A percentile compares a stretch with the other conserved stretches of the same genome.
phyloP scores from a whole-genome alignment of 2,113 vertebrate species.

The Trochalopteron elliotii region DNA sequence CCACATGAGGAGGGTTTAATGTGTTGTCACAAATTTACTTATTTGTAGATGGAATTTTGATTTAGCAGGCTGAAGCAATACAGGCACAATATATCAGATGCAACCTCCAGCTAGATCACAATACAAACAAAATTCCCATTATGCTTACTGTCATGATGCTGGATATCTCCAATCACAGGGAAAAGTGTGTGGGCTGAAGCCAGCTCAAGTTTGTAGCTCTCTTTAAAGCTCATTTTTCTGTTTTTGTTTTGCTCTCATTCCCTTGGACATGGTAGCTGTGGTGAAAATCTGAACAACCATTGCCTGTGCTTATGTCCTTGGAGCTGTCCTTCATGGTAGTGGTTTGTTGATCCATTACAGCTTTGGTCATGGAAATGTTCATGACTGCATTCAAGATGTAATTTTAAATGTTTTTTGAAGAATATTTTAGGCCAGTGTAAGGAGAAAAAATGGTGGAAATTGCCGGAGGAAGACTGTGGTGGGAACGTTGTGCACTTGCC shows the following conservation, averaged over 20 bases:
- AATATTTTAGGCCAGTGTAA: background rate
- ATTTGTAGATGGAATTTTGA: background rate
- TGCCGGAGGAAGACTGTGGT: background rate
- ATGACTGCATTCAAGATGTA: background rate
- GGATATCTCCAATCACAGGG: fast-evolving
- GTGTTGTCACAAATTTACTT: background rate
- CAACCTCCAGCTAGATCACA: background rate
- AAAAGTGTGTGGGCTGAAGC: background rate
- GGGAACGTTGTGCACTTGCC: background rate
- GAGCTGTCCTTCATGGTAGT: background rate
- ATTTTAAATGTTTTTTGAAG: background rate
- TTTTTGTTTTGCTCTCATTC: background rate
- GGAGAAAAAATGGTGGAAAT: background rate
- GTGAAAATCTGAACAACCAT: background rate
- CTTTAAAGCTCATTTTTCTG: background rate
- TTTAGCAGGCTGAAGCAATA: background rate
- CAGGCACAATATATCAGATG: background rate
- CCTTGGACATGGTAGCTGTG: background rate
- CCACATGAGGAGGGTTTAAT: background rate
- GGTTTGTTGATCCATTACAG: background rate
- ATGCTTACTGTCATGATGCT: fast-evolving
- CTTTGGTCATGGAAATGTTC: background rate
- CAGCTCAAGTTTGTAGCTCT: background rate
- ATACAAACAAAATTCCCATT: fast-evolving
- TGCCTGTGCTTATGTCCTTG: fast-evolving